Evolutionary conservation across 2,888 invertebrate genomes (phyloP).

Genomic region (Proisotoma minuta): DNA sequence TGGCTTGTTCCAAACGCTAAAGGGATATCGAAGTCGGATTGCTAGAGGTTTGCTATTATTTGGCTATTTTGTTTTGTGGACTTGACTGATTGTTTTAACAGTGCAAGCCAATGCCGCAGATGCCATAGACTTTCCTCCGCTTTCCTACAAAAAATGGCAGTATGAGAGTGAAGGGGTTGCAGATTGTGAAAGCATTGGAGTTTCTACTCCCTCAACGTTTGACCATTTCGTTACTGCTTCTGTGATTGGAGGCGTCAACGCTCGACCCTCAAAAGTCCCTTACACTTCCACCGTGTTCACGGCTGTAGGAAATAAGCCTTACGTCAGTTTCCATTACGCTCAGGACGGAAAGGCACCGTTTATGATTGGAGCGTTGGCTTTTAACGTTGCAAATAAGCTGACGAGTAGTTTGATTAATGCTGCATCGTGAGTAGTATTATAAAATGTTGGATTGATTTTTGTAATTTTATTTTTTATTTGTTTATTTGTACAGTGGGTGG

Average conservation of each 20-base stretch:
- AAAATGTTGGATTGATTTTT: background rate
- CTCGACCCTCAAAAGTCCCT: constrained; percentile 52
- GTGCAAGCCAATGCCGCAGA: constrained; percentile 67
- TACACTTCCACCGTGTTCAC: constrained; percentile 51
- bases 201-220: constrained; percentile 69
- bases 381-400: constrained; percentile 82
- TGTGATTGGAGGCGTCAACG: constrained; percentile 67
- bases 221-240: constrained; percentile 81
- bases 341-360: constrained; percentile 80
- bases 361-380: constrained; percentile 82
- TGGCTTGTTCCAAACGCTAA: constrained; percentile 71
- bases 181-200: constrained; percentile 73
- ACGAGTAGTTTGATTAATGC: constrained; percentile 57
- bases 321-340: constrained; percentile 81
- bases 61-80: background rate
- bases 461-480: constrained; percentile 12
- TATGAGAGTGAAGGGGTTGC: constrained; percentile 68
- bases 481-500: constrained; percentile 51
- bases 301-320: constrained; percentile 76
- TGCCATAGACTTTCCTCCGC: constrained; percentile 57
- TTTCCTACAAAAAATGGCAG: constrained; percentile 81
- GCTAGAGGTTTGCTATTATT: constrained; percentile 62
- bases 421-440: constrained; percentile 50
- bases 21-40: constrained; percentile 71
- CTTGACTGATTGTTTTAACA: constrained; percentile 50